Percentiles rank a stretch among this genome's conserved stretches.
Conservation (phyloP, 2,888 invertebrate species). For the Drosophila siamana region DNA sequence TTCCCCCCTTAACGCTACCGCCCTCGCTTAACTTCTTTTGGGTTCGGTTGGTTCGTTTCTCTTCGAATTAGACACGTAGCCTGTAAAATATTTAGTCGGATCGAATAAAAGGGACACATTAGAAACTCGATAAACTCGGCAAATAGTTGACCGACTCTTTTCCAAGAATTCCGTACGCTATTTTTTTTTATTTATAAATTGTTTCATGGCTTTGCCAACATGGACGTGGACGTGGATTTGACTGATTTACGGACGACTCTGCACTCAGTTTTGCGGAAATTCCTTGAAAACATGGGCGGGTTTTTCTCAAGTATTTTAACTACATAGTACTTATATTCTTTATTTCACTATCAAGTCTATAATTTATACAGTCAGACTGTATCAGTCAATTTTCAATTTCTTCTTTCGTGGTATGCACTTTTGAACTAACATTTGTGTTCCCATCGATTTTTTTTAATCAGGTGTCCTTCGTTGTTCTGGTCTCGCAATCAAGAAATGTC, state of each 20-base stretch:
- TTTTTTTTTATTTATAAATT: conserved; percentile 22
- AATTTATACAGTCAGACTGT: too few species aligned
- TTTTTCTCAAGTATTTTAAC: background rate
- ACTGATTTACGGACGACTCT: conserved; percentile 68
- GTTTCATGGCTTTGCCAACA: conserved; percentile 7
- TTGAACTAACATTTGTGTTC: background rate
- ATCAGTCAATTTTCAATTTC: too few species aligned
- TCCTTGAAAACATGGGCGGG: conserved; percentile 7
- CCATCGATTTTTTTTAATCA: conserved; percentile 11
- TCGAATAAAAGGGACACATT: conserved; percentile 36
- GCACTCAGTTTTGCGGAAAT: conserved; percentile 20
- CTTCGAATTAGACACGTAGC: conserved; percentile 58
- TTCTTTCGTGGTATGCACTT: background rate
- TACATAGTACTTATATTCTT: background rate
- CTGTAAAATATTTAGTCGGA: conserved; percentile 53
- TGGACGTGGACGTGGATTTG: background rate
- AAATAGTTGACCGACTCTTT: conserved; percentile 34
- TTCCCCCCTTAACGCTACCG: background rate
- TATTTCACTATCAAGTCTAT: too few species aligned
- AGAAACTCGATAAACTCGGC: conserved; percentile 16
- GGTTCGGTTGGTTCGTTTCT: conserved; percentile 22
- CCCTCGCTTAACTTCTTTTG: conserved; percentile 18
- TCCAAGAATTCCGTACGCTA: conserved; percentile 42
- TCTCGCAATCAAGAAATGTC: conserved; percentile 35
- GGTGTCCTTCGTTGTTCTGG: conserved; percentile 10